phyloP scores from a whole-genome alignment of 1,140 invertebrate species.

The Choristoneura fumiferana region DNA sequence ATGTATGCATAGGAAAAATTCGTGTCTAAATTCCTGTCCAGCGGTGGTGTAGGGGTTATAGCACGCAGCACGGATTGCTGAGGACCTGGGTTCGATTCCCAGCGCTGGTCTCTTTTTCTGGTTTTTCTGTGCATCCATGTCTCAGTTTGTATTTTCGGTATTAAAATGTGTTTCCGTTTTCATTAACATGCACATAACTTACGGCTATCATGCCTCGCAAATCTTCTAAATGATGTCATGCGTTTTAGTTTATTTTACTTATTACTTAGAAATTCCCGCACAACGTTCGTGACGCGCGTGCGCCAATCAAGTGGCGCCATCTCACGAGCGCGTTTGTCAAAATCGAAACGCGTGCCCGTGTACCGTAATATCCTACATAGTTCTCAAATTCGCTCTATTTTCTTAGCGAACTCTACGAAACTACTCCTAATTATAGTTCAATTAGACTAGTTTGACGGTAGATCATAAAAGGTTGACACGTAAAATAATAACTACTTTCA shows the following conservation, averaged over 20 bases:
- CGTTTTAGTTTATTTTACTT: slow-evolving; percentile 23
- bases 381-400: slow-evolving; percentile 56
- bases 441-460: not conserved
- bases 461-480: not conserved
- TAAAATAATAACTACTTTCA: not conserved
- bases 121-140: too few relatives aligned
- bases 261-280: slow-evolving; percentile 32
- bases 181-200: slow-evolving; percentile 15
- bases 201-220: not conserved
- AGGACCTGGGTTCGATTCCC: too few relatives aligned
- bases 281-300: slow-evolving; percentile 44
- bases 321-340: slow-evolving; percentile 62
- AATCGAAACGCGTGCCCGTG: slow-evolving; percentile 43
- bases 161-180: not conserved
- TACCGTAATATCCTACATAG: slow-evolving; percentile 44
- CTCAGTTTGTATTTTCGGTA: too few relatives aligned
- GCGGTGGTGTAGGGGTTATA: too few relatives aligned
- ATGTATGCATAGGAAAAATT: too few relatives aligned
- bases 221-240: slow-evolving; percentile 7
- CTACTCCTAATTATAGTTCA: not conserved
- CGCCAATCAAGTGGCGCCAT: slow-evolving; percentile 54
- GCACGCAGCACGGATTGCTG: too few relatives aligned
- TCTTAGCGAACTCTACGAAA: slow-evolving; percentile 29
- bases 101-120: too few relatives aligned
- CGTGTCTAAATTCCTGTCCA: too few relatives aligned